phyloP scores from a whole-genome alignment of 1,140 invertebrate species.

The Pseudomyrmex pallidus region DNA sequence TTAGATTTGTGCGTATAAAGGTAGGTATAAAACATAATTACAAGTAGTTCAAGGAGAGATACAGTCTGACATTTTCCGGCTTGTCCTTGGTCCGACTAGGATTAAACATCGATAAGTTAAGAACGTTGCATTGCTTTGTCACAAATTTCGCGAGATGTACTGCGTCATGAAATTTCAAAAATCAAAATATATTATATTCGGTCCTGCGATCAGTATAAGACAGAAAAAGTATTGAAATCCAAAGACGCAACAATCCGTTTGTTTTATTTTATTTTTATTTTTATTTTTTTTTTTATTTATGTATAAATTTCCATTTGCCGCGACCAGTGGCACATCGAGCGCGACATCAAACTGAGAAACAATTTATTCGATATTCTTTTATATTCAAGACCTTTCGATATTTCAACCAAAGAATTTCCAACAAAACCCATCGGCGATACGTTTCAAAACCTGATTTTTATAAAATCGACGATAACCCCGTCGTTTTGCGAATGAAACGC shows the following conservation, averaged over 20 bases:
- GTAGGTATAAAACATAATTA: slow-evolving; percentile 20
- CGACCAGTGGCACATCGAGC: no score
- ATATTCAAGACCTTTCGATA: no score
- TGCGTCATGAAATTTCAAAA: slow-evolving; percentile 2
- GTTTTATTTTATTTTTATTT: not conserved
- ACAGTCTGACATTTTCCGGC: not conserved
- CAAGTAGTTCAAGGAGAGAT: slow-evolving; percentile 38
- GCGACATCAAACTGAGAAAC: no score
- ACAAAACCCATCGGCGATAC: no score
- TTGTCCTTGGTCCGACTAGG: slow-evolving; percentile 19
- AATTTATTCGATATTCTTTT: no score
- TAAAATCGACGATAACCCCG: not conserved
- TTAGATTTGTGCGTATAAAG: not conserved
- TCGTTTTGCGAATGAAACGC: no score
- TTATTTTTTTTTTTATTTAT: slow-evolving; percentile 17
- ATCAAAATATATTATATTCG: not conserved
- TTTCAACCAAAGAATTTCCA: no score
- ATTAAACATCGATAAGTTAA: slow-evolving; percentile 49
- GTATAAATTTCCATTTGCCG: no score
- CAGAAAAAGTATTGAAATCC: not conserved
- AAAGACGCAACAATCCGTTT: not conserved
- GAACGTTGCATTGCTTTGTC: not conserved
- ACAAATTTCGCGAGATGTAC: slow-evolving; percentile 2
- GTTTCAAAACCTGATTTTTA: not conserved
- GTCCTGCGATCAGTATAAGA: not conserved